Conservation (phyloP, 1,140 invertebrate genomes). For the Vanessa atalanta region DNA sequence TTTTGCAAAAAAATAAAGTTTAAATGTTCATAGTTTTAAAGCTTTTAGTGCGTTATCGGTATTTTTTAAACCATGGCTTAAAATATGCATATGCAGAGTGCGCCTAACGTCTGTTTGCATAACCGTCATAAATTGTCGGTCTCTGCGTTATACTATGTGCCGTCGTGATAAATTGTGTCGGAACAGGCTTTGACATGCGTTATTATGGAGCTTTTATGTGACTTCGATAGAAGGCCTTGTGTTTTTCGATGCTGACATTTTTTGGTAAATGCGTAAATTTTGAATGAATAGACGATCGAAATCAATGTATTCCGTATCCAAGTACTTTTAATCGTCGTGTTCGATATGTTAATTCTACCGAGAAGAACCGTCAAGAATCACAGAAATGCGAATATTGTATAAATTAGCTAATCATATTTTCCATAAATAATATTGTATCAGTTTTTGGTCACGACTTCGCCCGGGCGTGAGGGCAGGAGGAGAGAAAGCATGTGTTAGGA, state of each 20-base stretch:
- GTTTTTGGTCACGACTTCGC: no score
- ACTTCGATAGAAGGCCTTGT: not conserved
- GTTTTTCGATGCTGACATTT: not conserved
- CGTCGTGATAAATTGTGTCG: constrained; percentile 7
- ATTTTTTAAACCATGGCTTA: constrained; percentile 4
- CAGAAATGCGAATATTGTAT: no score
- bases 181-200: constrained; percentile 9
- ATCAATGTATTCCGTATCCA: no score
- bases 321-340: no score
- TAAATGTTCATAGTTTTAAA: not conserved
- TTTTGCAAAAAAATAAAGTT: not conserved
- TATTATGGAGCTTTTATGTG: constrained; percentile 9
- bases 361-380: no score
- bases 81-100: constrained; percentile 4
- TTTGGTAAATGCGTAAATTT: no score
- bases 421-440: no score
- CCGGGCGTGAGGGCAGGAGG: no score
- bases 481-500: no score
- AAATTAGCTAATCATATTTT: no score
- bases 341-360: no score
- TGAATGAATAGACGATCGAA: no score
- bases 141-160: not conserved
- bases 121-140: constrained; percentile 6
- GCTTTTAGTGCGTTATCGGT: not conserved
- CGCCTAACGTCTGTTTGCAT: constrained; percentile 9